Evolutionary conservation across 2,888 invertebrate species (phyloP).

Genomic region (Choristoneura rosaceana): DNA sequence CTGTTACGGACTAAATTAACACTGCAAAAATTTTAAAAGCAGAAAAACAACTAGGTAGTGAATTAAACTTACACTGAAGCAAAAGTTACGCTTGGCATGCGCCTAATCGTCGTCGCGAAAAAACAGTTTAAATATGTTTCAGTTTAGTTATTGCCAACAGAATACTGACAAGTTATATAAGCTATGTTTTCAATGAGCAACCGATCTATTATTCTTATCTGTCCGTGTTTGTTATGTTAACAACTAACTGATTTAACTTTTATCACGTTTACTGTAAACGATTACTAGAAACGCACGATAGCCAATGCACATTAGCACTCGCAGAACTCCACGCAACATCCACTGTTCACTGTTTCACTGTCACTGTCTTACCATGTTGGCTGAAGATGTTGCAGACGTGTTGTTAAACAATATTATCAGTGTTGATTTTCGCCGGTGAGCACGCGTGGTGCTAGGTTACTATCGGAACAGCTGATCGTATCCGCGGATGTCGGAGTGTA

Average conservation of each 20-base stretch:
- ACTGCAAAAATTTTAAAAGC: neutral
- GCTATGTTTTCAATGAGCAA: slow-evolving; percentile 22
- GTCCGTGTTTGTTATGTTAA: slow-evolving; percentile 29
- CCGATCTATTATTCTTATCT: slow-evolving; percentile 35
- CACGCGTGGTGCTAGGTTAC: slow-evolving; percentile 55
- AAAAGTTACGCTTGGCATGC: slow-evolving; percentile 5
- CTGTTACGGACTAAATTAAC: neutral
- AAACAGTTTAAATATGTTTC: slow-evolving; percentile 17
- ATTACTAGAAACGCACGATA: slow-evolving; percentile 18
- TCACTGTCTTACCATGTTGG: slow-evolving; percentile 80
- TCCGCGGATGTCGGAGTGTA: slow-evolving; percentile 57
- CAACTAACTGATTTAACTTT: slow-evolving; percentile 28
- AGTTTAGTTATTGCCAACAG: slow-evolving; percentile 24
- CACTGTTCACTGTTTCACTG: slow-evolving; percentile 67
- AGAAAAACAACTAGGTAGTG: neutral
- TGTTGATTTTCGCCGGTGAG: slow-evolving; percentile 44
- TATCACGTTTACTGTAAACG: slow-evolving; percentile 22
- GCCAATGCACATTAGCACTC: slow-evolving; percentile 51
- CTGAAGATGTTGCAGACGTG: slow-evolving; percentile 52
- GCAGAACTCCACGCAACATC: slow-evolving; percentile 53
- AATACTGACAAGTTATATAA: slow-evolving; percentile 33
- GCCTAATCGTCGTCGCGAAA: slow-evolving; percentile 9
- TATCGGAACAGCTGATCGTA: slow-evolving; percentile 75
- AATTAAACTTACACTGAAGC: neutral
- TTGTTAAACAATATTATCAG: slow-evolving; percentile 59